Conservation (phyloP, 2,113 vertebrate species). For the Pundamilia nyererei region DNA sequence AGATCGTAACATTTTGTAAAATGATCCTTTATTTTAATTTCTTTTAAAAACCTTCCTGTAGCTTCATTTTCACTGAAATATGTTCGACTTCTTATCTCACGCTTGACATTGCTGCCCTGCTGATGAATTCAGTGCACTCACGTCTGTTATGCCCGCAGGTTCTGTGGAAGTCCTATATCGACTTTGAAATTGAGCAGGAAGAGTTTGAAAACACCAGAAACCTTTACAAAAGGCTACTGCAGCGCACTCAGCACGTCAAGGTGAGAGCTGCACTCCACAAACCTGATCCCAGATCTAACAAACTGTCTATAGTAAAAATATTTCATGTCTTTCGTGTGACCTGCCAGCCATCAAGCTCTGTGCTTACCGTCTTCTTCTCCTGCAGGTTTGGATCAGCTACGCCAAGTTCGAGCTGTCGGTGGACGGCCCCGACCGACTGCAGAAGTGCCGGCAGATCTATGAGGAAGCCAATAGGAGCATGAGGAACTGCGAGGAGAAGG, state of each 20-base stretch:
- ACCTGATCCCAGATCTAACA: background rate
- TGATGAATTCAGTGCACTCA: background rate
- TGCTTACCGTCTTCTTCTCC: background rate
- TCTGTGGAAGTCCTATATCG: conserved; percentile 98
- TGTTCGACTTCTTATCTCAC: background rate
- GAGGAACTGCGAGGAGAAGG: conserved; percentile 93
- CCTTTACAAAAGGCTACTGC: conserved; percentile 87
- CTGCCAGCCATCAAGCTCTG: background rate
- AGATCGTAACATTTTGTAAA: background rate
- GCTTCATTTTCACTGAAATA: background rate
- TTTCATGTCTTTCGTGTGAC: background rate
- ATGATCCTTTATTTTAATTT: background rate
- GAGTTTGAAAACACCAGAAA: conserved; percentile 90
- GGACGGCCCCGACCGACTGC: conserved; percentile 71
- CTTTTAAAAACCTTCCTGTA: background rate
- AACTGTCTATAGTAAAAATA: background rate
- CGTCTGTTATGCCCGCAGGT: conserved; percentile 69
- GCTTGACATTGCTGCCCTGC: background rate
- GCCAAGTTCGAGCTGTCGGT: conserved; percentile 91
- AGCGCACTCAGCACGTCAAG: conserved; percentile 95
- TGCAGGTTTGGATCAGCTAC: conserved; percentile 95
- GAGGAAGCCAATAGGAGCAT: conserved; percentile 93
- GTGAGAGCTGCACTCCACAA: conserved; percentile 48
- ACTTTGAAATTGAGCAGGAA: conserved; percentile 97
- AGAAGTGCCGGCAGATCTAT: conserved; percentile 82